phyloP scores from a whole-genome alignment of 2,113 vertebrate species.

The Cariama cristata region DNA sequence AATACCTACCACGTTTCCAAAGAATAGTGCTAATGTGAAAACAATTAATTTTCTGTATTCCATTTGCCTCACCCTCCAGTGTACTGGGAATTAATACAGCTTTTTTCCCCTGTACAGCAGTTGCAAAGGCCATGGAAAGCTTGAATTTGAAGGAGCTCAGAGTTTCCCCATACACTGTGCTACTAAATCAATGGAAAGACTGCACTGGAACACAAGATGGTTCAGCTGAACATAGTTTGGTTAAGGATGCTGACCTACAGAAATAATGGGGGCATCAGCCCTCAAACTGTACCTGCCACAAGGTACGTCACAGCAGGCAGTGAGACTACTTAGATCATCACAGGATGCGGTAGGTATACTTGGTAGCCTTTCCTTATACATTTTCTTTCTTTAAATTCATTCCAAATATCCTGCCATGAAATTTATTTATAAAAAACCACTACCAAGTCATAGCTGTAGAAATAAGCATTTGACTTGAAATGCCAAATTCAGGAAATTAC shows the following conservation, averaged over 20 bases:
- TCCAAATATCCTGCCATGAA: neutral
- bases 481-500: slow-evolving; percentile 24
- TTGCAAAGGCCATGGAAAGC: slow-evolving; percentile 48
- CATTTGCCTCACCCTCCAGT: neutral
- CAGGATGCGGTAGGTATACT: neutral
- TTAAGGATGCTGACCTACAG: neutral
- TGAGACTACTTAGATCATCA: fast-evolving
- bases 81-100: slow-evolving; percentile 20
- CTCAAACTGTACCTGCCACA: neutral
- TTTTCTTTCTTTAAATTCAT: neutral
- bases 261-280: neutral
- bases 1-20: neutral
- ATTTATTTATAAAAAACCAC: neutral
- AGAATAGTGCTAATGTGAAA: neutral
- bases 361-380: neutral
- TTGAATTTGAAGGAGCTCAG: slow-evolving; percentile 44
- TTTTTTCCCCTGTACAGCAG: slow-evolving; percentile 20
- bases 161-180: slow-evolving; percentile 40
- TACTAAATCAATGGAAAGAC: neutral
- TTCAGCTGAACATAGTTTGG: neutral
- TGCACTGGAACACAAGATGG: neutral
- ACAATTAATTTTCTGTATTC: slow-evolving; percentile 9
- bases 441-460: neutral
- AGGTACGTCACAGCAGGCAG: neutral
- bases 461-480: slow-evolving; percentile 9